phyloP scores from a whole-genome alignment of 2,888 invertebrate species.

The Lasioglossum villosulum region DNA sequence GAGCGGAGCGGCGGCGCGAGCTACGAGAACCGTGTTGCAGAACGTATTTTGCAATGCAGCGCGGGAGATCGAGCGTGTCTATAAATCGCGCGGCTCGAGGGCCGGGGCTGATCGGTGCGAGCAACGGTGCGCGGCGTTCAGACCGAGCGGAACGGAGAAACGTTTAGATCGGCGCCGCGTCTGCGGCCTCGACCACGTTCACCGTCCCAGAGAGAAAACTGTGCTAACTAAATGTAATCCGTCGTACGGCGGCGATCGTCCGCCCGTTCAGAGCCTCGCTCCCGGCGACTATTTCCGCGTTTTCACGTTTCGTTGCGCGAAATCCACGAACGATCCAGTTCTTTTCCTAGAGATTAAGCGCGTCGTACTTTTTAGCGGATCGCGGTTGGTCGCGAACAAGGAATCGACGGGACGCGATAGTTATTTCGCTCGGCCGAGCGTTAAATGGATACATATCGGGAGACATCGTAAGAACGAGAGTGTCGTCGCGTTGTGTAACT shows the following conservation, averaged over 20 bases:
- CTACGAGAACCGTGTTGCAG: neutral
- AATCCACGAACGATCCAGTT: neutral
- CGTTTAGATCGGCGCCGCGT: constrained; percentile 76
- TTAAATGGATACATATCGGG: constrained; percentile 51
- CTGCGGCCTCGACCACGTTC: constrained; percentile 70
- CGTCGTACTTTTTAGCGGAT: neutral
- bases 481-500: neutral
- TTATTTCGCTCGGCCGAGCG: constrained; percentile 66
- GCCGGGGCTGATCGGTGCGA: constrained; percentile 27
- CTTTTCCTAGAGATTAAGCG: neutral
- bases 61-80: constrained; percentile 34
- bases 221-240: constrained; percentile 68
- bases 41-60: constrained; percentile 33
- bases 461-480: constrained; percentile 20
- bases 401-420: constrained; percentile 12
- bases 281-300: constrained; percentile 44
- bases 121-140: constrained; percentile 39
- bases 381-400: constrained; percentile 19
- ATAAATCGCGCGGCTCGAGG: constrained; percentile 28
- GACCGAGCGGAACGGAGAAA: constrained; percentile 68
- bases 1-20: neutral
- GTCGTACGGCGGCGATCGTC: constrained; percentile 36
- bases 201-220: constrained; percentile 68
- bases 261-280: constrained; percentile 22
- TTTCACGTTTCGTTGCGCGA: constrained; percentile 34